Evolutionary conservation across 1,140 invertebrate genomes (phyloP).

Genomic region (Paraescarpia echinospica): DNA sequence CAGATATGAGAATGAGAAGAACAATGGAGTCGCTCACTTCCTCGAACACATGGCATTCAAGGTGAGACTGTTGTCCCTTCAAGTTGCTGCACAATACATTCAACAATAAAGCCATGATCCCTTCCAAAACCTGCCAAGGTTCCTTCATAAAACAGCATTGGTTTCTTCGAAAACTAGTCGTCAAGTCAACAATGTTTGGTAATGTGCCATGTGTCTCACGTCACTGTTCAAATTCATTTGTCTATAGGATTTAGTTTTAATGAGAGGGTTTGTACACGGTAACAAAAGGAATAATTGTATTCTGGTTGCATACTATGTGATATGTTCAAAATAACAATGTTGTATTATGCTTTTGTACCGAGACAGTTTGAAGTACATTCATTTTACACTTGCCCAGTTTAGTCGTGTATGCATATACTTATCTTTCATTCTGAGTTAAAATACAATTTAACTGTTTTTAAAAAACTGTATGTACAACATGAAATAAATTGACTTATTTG

Average conservation of each 20-base stretch:
- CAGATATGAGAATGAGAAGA: conserved; percentile 89
- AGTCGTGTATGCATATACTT: background rate
- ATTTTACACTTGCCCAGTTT: background rate
- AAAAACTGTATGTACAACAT: too few species aligned
- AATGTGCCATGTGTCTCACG: background rate
- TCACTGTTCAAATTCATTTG: background rate
- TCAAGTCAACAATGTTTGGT: too few species aligned
- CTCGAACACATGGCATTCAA: conserved; percentile 99
- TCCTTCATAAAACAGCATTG: too few species aligned
- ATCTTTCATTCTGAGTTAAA: background rate
- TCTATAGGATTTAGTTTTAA: background rate
- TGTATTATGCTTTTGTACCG: background rate
- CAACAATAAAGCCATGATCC: background rate
- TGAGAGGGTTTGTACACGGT: too few species aligned
- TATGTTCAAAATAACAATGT: too few species aligned
- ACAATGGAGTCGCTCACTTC: conserved; percentile 99
- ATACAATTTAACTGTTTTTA: background rate
- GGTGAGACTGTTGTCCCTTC: conserved; percentile 56
- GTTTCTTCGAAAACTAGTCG: too few species aligned
- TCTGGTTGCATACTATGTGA: too few species aligned
- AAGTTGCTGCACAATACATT: too few species aligned
- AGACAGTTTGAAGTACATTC: background rate
- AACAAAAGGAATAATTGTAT: too few species aligned
- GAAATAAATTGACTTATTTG: too few species aligned
- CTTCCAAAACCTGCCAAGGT: too few species aligned